phyloP scores from a whole-genome alignment of 2,113 vertebrate species.

The Odocoileus virginianus region DNA sequence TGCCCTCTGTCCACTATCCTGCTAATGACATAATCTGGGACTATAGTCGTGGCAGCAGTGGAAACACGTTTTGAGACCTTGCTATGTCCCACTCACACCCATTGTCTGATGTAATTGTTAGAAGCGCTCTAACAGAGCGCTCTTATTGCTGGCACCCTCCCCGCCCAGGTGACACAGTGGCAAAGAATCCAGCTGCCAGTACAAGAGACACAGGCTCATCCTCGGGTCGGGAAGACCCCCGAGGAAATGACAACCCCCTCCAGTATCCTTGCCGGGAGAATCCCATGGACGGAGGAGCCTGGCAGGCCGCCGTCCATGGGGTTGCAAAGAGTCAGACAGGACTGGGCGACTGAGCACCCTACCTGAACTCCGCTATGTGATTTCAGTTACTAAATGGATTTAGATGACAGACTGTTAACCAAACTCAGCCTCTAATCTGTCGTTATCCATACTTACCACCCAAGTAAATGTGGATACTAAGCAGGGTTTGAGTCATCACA shows the following conservation, averaged over 20 bases:
- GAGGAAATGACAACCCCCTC: not conserved
- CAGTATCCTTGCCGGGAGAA: not conserved
- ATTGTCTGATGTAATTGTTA: not conserved
- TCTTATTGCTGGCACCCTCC: accelerated
- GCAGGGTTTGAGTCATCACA: accelerated
- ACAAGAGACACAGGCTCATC: not conserved
- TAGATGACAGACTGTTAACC: not conserved
- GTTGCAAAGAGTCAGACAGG: not conserved
- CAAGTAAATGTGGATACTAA: not conserved
- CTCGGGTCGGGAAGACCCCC: not conserved
- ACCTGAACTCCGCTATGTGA: not conserved
- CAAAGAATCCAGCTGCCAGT: not conserved
- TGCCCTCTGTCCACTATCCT: not conserved
- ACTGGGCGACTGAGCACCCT: not conserved
- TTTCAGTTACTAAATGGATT: not conserved
- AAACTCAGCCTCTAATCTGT: not conserved
- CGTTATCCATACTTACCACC: not conserved
- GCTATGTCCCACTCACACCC: accelerated
- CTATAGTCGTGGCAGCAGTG: accelerated
- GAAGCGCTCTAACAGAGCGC: not conserved
- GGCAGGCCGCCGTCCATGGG: not conserved
- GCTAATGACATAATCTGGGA: not conserved
- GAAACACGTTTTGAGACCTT: not conserved
- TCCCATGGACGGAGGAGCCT: not conserved
- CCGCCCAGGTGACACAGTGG: not conserved